A percentile compares a stretch with the other conserved stretches of the same genome.
Evolutionary conservation across 2,113 vertebrate species (phyloP).

Genomic region (Saguinus imperator): DNA sequence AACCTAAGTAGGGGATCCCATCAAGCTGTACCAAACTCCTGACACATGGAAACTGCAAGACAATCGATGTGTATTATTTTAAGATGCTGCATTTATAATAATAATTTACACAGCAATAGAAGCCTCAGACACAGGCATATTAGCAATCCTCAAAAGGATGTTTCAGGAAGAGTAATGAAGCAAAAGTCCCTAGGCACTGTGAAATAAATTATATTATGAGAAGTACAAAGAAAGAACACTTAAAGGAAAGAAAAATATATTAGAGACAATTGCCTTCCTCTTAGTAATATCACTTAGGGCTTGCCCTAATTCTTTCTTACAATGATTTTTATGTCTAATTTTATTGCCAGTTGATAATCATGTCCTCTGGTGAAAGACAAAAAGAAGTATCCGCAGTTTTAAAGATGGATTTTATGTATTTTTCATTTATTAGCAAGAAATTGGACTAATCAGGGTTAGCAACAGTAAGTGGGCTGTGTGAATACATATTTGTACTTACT

Average conservation of each 20-base stretch:
- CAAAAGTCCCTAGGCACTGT: background rate
- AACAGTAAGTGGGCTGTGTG: background rate
- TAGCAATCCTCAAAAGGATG: background rate
- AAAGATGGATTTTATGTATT: background rate
- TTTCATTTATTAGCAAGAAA: background rate
- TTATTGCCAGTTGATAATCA: background rate
- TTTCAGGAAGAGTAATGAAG: background rate
- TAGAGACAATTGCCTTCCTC: background rate
- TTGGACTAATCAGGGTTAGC: background rate
- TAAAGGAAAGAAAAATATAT: background rate
- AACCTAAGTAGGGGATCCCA: background rate
- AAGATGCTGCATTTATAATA: background rate
- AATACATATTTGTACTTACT: background rate
- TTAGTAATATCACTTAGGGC: background rate
- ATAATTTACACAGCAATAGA: background rate
- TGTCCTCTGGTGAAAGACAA: background rate
- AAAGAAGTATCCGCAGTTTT: background rate
- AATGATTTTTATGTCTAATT: background rate
- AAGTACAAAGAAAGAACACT: background rate
- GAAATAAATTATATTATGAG: background rate
- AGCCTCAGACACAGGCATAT: background rate
- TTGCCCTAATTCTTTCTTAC: background rate
- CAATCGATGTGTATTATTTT: background rate
- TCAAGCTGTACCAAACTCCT: background rate
- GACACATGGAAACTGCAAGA: background rate